A percentile compares a stretch with the other conserved stretches of the same genome.
Conservation (phyloP, 2,797 vertebrate genomes). For the Echiichthys vipera region DNA sequence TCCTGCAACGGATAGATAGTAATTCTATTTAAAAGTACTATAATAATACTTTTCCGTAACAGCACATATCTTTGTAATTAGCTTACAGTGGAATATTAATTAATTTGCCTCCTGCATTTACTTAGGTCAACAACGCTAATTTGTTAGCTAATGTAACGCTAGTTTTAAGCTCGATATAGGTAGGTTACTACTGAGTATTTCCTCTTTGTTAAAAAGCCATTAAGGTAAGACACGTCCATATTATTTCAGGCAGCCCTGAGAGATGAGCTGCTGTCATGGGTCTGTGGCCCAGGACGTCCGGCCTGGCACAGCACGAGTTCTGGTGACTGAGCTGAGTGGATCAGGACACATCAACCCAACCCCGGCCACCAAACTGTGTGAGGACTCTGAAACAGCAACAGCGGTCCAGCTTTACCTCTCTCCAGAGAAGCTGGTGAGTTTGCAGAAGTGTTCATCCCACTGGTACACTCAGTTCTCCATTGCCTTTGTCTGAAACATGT, state of each 20-base stretch:
- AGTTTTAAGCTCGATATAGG: background rate
- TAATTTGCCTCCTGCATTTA: background rate
- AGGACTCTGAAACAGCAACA: constrained; percentile 65
- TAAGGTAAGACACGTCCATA: background rate
- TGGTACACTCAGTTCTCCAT: background rate
- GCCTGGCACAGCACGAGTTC: constrained; percentile 77
- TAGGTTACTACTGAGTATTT: background rate
- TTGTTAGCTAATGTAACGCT: background rate
- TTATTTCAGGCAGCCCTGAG: constrained; percentile 40
- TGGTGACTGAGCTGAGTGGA: constrained; percentile 85
- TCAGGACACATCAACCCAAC: constrained; percentile 85
- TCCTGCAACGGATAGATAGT: constrained; percentile 16
- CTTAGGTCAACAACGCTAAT: background rate
- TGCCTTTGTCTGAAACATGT: background rate
- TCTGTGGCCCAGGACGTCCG: constrained; percentile 33
- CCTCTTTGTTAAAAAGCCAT: background rate
- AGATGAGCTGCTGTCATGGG: constrained; percentile 63
- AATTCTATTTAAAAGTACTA: background rate
- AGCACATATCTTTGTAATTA: background rate
- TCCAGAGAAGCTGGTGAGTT: constrained; percentile 87
- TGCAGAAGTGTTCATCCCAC: background rate
- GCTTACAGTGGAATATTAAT: background rate
- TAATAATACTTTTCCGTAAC: background rate
- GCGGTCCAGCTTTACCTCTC: constrained; percentile 85
- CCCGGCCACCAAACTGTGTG: constrained; percentile 64